Percentiles rank a stretch among this genome's conserved stretches.
Conservation (phyloP, 2,113 vertebrate genomes). For the Antennarius striatus region DNA sequence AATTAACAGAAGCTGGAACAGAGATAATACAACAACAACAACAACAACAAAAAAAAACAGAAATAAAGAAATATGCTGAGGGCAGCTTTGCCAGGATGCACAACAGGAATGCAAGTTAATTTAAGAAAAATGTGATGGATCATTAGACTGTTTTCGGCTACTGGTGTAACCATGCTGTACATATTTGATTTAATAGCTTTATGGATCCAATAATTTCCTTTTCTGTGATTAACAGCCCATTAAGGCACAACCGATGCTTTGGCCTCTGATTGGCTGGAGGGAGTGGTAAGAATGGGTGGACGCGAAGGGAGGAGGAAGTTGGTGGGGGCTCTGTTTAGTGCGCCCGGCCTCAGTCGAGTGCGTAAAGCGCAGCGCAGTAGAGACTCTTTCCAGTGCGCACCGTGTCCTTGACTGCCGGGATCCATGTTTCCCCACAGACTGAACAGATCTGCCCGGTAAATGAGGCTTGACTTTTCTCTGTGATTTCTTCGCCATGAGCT, state of each 20-base stretch:
- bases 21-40: too few species aligned
- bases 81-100: too few species aligned
- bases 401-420: conserved; percentile 19
- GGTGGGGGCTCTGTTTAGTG: conserved; percentile 12
- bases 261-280: conserved; percentile 52
- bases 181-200: not conserved
- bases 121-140: too few species aligned
- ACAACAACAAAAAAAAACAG: too few species aligned
- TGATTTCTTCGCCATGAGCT: conserved; percentile 92
- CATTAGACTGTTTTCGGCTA: too few species aligned
- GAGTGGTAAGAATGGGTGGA: conserved; percentile 20
- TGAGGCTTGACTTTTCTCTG: conserved; percentile 75
- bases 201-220: not conserved
- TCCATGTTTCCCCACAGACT: conserved; percentile 24
- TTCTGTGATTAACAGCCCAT: conserved; percentile 37
- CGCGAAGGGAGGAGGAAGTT: not conserved
- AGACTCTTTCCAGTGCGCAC: not conserved
- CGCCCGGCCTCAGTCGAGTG: conserved; percentile 31
- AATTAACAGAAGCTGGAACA: too few species aligned
- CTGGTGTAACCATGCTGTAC: too few species aligned
- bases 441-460: conserved; percentile 50
- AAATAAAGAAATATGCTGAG: too few species aligned
- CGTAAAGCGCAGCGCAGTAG: conserved; percentile 51
- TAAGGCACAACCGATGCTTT: conserved; percentile 45
- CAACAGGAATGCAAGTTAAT: too few species aligned